Conservation (phyloP, 2,888 invertebrate species). For the Cantharis nigra region DNA sequence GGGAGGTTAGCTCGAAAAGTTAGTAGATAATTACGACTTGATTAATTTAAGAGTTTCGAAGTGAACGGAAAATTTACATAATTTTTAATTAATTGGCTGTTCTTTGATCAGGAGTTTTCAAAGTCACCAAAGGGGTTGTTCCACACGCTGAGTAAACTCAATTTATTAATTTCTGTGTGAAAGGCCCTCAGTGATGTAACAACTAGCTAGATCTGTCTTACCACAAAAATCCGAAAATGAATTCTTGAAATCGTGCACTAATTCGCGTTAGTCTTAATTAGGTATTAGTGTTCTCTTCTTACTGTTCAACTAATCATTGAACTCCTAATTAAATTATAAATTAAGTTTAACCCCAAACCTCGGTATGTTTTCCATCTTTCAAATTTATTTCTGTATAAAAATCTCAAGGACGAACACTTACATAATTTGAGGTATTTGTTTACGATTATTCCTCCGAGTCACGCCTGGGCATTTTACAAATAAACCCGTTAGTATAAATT, state of each 20-base stretch:
- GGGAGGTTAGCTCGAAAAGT: background rate
- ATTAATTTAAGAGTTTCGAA: background rate
- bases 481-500: background rate
- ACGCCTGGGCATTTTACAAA: background rate
- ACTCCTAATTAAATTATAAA: no score
- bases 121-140: no score
- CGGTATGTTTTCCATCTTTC: background rate
- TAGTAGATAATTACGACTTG: background rate
- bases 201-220: no score
- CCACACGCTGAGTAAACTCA: no score
- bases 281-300: no score
- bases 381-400: background rate
- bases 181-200: no score
- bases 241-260: no score
- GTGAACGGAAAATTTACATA: background rate
- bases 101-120: background rate
- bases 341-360: no score
- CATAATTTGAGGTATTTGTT: background rate
- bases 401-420: background rate
- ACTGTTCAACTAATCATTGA: no score
- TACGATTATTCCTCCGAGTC: background rate
- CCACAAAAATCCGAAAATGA: no score
- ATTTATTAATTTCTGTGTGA: no score
- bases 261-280: no score
- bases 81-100: background rate